Percentiles rank a stretch among this genome's conserved stretches.
Conservation (phyloP, 1,140 invertebrate species). For the Capitella teleta region DNA sequence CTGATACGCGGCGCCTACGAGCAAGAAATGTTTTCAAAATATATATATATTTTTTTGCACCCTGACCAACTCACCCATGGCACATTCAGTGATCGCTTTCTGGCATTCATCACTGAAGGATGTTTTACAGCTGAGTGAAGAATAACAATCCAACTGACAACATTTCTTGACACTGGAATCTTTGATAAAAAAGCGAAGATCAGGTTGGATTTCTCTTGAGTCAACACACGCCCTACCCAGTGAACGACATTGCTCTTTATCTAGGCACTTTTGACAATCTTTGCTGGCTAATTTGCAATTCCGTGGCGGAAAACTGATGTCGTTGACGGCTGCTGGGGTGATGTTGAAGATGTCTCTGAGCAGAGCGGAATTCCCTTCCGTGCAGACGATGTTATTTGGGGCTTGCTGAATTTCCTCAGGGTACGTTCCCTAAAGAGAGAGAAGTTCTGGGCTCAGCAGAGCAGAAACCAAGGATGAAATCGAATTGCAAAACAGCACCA, state of each 20-base stretch:
- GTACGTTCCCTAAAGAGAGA: slow-evolving; percentile 3
- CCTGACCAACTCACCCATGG: slow-evolving; percentile 7
- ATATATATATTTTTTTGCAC: neutral
- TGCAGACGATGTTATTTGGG: slow-evolving; percentile 12
- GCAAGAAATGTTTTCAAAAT: neutral
- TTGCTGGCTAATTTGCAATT: slow-evolving; percentile 3
- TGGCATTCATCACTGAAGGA: slow-evolving; percentile 2
- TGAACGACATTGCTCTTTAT: neutral
- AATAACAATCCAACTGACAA: slow-evolving; percentile 4
- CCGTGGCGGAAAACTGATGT: neutral
- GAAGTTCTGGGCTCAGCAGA: neutral
- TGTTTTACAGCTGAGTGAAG: neutral
- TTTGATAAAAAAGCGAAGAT: neutral
- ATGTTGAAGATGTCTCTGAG: slow-evolving; percentile 7
- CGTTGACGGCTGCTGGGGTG: slow-evolving; percentile 3
- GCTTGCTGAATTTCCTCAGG: slow-evolving; percentile 4
- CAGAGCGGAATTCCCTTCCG: neutral
- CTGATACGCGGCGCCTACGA: slow-evolving; percentile 25
- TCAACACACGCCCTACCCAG: neutral
- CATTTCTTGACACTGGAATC: neutral
- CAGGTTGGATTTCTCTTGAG: too few species aligned
- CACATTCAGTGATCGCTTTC: slow-evolving; percentile 6
- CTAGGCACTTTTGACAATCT: slow-evolving; percentile 8
- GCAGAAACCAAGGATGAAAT: too few species aligned
- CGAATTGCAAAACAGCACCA: too few species aligned